Conservation (phyloP, 2,888 invertebrate species). For the Criorhina ranunculi region DNA sequence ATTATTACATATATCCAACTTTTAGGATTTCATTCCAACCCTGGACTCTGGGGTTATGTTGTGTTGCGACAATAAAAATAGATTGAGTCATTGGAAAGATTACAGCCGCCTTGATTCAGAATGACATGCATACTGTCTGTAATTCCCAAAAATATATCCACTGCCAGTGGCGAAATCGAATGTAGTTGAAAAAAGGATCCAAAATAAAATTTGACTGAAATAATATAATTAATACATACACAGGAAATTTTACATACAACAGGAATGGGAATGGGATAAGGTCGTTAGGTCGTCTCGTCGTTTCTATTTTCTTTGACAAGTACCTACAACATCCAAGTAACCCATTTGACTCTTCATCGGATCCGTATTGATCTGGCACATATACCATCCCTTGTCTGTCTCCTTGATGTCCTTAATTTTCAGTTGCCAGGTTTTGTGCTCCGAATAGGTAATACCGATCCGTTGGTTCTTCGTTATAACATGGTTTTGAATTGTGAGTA, state of each 20-base stretch:
- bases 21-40: neutral
- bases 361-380: slow-evolving; percentile 85
- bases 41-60: neutral
- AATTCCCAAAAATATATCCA: neutral
- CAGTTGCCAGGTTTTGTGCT: slow-evolving; percentile 92
- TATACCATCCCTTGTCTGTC: slow-evolving; percentile 91
- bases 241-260: neutral
- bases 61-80: neutral
- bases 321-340: slow-evolving; percentile 94
- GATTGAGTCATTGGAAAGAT: neutral
- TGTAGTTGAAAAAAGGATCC: slow-evolving; percentile 22
- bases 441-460: slow-evolving; percentile 91
- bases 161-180: slow-evolving; percentile 1
- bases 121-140: neutral
- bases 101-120: neutral
- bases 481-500: slow-evolving; percentile 94
- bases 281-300: neutral
- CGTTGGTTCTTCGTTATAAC: slow-evolving; percentile 96
- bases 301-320: slow-evolving; percentile 41
- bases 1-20: slow-evolving; percentile 10
- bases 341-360: slow-evolving; percentile 90
- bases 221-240: slow-evolving; percentile 3
- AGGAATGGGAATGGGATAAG: neutral
- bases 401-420: slow-evolving; percentile 92
- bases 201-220: slow-evolving; percentile 1